phyloP scores from a whole-genome alignment of 30 jellyfish, hydroid and myxozoan genomes.

The Turritopsis rubra region DNA sequence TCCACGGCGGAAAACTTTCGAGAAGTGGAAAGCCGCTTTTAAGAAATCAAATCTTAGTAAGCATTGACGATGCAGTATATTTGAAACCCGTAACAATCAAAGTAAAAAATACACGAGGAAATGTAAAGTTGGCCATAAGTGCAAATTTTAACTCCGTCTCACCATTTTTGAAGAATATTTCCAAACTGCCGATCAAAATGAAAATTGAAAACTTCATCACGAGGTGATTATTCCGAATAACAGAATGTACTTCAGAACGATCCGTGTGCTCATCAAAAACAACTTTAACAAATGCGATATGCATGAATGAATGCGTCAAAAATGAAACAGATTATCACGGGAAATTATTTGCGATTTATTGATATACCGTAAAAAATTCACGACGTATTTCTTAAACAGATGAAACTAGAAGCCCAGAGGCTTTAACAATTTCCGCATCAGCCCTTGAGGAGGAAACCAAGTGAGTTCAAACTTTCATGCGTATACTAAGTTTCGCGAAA shows the following conservation, averaged over 20 bases:
- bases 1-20: too few species aligned
- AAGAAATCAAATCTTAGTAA: too few species aligned
- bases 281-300: neutral
- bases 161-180: neutral
- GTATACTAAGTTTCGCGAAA: too few species aligned
- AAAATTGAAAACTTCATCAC: neutral
- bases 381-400: too few species aligned
- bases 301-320: neutral
- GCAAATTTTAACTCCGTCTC: neutral
- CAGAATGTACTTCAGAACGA: neutral
- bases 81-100: too few species aligned
- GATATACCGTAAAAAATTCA: neutral
- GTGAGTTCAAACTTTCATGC: too few species aligned
- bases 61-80: too few species aligned
- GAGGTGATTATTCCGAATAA: neutral
- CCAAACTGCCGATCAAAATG: neutral
- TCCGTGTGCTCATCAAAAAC: neutral
- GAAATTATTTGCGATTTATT: neutral
- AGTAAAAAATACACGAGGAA: neutral
- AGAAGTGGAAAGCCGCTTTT: too few species aligned
- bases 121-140: neutral
- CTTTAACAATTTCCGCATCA: too few species aligned
- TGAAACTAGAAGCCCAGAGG: too few species aligned
- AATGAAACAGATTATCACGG: neutral
- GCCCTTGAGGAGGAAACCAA: too few species aligned